Evolutionary conservation across 2,888 invertebrate species (phyloP).

Genomic region (Harmothoe impar): DNA sequence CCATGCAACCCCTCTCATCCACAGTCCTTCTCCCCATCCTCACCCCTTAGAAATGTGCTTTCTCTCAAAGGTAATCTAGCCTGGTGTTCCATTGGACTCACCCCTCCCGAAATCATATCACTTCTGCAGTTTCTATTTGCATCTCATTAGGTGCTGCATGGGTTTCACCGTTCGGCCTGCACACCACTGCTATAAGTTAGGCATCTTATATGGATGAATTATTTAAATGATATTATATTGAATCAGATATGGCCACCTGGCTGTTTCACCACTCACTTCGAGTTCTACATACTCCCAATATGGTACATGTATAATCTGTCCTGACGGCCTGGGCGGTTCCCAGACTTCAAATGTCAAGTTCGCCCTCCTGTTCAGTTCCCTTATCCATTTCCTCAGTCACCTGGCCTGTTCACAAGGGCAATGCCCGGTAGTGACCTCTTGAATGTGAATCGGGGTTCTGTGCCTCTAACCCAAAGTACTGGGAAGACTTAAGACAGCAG

Average conservation of each 20-base stretch:
- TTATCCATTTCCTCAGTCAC: not conserved
- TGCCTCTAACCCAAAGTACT: no score
- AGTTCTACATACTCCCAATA: not conserved
- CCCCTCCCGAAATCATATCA: not conserved
- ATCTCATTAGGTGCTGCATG: not conserved
- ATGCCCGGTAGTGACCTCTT: no score
- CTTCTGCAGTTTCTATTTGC: constrained; percentile 13
- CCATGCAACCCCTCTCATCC: not conserved
- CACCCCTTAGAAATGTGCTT: not conserved
- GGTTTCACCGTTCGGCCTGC: no score
- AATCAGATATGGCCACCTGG: not conserved
- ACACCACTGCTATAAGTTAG: no score
- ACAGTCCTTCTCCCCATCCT: not conserved
- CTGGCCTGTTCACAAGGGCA: no score
- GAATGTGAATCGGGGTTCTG: no score
- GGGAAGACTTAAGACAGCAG: no score
- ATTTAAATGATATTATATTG: not conserved
- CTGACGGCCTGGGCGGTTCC: not conserved
- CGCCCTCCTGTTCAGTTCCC: no score
- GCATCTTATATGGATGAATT: no score
- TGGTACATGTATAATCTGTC: not conserved
- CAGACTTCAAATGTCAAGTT: not conserved
- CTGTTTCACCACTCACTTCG: not conserved
- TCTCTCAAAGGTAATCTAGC: not conserved
- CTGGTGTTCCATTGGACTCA: not conserved